Percentiles rank a stretch among this genome's conserved stretches.
Evolutionary conservation across 2,888 invertebrate genomes (phyloP).

Genomic region (Gonocerus acuteangulatus): DNA sequence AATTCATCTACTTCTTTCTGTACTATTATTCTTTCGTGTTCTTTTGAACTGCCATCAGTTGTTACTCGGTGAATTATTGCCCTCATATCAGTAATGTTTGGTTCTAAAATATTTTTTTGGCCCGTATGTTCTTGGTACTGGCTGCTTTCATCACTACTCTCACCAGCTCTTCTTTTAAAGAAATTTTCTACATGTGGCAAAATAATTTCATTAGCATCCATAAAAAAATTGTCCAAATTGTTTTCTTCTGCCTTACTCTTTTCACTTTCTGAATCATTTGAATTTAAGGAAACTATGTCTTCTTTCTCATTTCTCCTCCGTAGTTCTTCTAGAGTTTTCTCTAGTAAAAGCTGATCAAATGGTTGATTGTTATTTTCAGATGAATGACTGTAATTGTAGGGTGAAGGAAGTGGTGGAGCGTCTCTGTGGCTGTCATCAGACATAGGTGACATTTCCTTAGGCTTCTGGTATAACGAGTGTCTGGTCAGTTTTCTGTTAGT

Average conservation of each 20-base stretch:
- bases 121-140: constrained; percentile 49
- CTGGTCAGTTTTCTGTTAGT: constrained; percentile 47
- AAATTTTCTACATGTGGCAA: constrained; percentile 20
- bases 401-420: constrained; percentile 6
- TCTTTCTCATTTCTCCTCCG: constrained; percentile 21
- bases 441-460: background rate
- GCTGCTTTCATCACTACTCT: constrained; percentile 46
- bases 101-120: constrained; percentile 47
- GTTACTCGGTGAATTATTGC: constrained; percentile 29
- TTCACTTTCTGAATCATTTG: constrained; percentile 12
- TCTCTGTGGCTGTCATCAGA: constrained; percentile 9
- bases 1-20: constrained; percentile 43
- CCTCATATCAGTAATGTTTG: constrained; percentile 21
- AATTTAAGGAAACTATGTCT: constrained; percentile 9
- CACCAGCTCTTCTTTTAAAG: constrained; percentile 6
- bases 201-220: constrained; percentile 17
- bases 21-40: constrained; percentile 35
- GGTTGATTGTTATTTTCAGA: constrained; percentile 9
- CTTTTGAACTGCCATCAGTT: constrained; percentile 23
- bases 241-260: constrained; percentile 12
- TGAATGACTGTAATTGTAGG: constrained; percentile 8
- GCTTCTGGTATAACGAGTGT: constrained; percentile 1
- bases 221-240: constrained; percentile 10
- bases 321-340: constrained; percentile 19
- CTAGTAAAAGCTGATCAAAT: constrained; percentile 13